Evolutionary conservation across 2,113 vertebrate genomes (phyloP), one percentile per base, ranked within the genome.

Genomic region (Eclectus roratus): DNA sequence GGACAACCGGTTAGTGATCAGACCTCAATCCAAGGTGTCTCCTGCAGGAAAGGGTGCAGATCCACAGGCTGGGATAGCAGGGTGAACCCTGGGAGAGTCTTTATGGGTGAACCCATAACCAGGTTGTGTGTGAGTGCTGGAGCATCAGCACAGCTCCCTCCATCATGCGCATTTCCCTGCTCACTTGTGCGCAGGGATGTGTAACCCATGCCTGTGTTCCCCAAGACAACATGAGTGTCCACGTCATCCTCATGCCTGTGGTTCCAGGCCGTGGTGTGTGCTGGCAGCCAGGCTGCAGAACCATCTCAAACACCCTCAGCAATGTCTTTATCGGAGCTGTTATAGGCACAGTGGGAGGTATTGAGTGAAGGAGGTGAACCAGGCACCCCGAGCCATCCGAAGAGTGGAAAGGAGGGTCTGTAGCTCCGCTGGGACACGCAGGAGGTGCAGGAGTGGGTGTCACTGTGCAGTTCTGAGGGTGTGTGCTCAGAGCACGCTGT

Each of bases 1-100:
- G 99, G 99, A 90, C 99, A 99, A 91, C 98, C 95, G 96, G 99
- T 99, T 47, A 98, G 99, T 99, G 91, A 12, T 7, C 58, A 65
- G 63, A 55, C 61, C 60, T 64, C 46, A 15, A 35, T 28, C 46
- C 53, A 39, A 63, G 55, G 46, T 70, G 37, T 16, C 17, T 88
- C 13, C 53, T 55, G 46, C 44, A 80, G 73, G 39, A 84, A 24
- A 79, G 35, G 33, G 61, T 47, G 61, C 10, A 8, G 60, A 78
- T 37, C 79, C 23, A 3, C 43, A 49, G 85, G 11, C 39, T 31
- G 13, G 56, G 33, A 17, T 43, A 85, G 69, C 79, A 73, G 68
- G 25, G 13, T 10, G 17, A 35, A 35, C 55, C 66, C 53, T 25
- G 41, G 72, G 15, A 71, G 41, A 31, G 52, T 11, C 55, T 58